Conservation (phyloP, 2,113 vertebrate species). For the Haemorhous mexicanus region DNA sequence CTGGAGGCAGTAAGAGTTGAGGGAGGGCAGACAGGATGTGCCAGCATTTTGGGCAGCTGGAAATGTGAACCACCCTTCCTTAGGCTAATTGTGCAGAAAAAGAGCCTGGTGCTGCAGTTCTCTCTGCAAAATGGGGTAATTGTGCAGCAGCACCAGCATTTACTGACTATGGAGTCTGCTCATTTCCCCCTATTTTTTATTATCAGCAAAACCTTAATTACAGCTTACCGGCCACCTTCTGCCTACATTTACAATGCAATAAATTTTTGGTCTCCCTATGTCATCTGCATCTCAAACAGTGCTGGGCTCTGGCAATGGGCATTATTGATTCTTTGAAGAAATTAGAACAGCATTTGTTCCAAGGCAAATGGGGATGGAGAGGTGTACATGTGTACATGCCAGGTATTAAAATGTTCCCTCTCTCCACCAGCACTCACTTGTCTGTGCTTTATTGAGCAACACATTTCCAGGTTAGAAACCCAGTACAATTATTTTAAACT, state of each 20-base stretch:
- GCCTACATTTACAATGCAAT: slow-evolving; percentile 67
- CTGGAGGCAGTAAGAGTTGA: neutral
- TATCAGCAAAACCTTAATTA: slow-evolving; percentile 79
- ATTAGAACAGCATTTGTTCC: slow-evolving; percentile 70
- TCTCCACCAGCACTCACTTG: slow-evolving; percentile 5
- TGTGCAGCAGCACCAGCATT: slow-evolving; percentile 8
- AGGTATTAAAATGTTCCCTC: neutral
- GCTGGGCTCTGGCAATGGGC: slow-evolving; percentile 42
- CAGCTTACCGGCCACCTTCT: slow-evolving; percentile 71
- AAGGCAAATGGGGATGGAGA: slow-evolving; percentile 44
- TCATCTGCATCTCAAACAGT: slow-evolving; percentile 61
- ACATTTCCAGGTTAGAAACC: slow-evolving; percentile 17
- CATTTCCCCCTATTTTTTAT: slow-evolving; percentile 67
- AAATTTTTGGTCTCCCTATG: slow-evolving; percentile 59
- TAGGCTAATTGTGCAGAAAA: slow-evolving; percentile 54
- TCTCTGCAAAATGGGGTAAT: neutral
- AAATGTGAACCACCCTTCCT: neutral
- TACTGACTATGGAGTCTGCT: slow-evolving; percentile 26
- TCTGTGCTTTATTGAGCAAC: slow-evolving; percentile 63
- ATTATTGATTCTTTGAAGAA: slow-evolving; percentile 73
- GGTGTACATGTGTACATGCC: neutral
- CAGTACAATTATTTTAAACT: slow-evolving; percentile 23
- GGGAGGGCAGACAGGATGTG: neutral
- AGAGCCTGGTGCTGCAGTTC: slow-evolving; percentile 48
- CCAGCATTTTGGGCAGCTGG: neutral